Evolutionary conservation across 1,140 invertebrate species (phyloP).

Genomic region (Eulimnadia texana): DNA sequence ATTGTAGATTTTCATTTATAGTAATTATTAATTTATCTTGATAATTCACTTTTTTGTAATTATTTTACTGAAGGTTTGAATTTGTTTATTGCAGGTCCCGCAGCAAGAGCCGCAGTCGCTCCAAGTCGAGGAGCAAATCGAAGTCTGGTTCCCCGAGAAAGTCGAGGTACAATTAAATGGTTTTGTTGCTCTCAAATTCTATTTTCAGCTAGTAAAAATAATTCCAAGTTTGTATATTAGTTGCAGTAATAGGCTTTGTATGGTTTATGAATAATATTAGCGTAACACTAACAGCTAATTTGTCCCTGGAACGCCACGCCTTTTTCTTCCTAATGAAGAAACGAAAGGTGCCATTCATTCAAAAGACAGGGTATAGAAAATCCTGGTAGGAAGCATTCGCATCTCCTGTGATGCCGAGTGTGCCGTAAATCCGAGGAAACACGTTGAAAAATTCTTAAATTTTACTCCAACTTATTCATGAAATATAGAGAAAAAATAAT

Average conservation of each 20-base stretch:
- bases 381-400: constrained; percentile 10
- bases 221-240: too few species aligned
- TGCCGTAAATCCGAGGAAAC: constrained; percentile 9
- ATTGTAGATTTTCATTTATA: too few species aligned
- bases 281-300: too few species aligned
- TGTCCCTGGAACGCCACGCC: constrained; percentile 4
- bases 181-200: too few species aligned
- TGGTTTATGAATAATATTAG: too few species aligned
- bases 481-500: too few species aligned
- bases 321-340: neutral
- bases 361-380: constrained; percentile 1
- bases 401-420: neutral
- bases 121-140: constrained; percentile 42
- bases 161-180: constrained; percentile 31
- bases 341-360: constrained; percentile 4
- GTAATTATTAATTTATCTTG: too few species aligned
- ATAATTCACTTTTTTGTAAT: too few species aligned
- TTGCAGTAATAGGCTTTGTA: too few species aligned
- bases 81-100: constrained; percentile 34
- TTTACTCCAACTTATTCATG: neutral
- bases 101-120: constrained; percentile 43
- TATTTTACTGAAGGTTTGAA: too few species aligned
- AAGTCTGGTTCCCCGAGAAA: constrained; percentile 37
- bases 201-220: too few species aligned
- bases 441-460: neutral